Percentiles rank a stretch among this genome's conserved stretches.
phyloP scores from a whole-genome alignment of 2,888 invertebrate species.

The Amblyteles armatorius region DNA sequence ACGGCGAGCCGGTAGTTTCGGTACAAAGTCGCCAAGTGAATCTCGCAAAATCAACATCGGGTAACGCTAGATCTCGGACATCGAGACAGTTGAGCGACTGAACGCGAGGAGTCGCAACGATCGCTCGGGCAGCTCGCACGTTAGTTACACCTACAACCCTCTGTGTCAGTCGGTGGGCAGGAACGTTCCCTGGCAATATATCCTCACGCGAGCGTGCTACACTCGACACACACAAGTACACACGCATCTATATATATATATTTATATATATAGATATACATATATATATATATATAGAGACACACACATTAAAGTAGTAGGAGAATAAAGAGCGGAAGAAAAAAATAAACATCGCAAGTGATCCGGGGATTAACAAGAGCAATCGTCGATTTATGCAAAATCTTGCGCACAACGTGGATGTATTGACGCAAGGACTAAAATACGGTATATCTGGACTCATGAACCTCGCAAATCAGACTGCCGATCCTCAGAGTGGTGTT shows the following conservation, averaged over 20 bases:
- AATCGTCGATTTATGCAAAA: slow-evolving; percentile 84
- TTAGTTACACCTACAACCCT: slow-evolving; percentile 46
- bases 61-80: not conserved
- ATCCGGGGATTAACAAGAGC: slow-evolving; percentile 70
- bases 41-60: not conserved
- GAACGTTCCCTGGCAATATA: slow-evolving; percentile 69
- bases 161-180: slow-evolving; percentile 72
- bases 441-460: slow-evolving; percentile 89
- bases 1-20: not conserved
- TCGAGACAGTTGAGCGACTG: not conserved
- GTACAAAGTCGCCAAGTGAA: not conserved
- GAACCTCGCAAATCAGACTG: slow-evolving; percentile 93
- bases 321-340: slow-evolving; percentile 17
- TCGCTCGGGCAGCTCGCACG: slow-evolving; percentile 22
- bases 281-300: not conserved
- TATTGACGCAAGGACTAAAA: slow-evolving; percentile 85
- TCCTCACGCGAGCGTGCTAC: slow-evolving; percentile 44
- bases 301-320: not conserved
- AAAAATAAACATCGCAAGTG: slow-evolving; percentile 43
- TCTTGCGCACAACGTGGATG: slow-evolving; percentile 85
- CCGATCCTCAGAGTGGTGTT: slow-evolving; percentile 93
- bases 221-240: slow-evolving; percentile 32
- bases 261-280: not conserved
- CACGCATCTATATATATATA: not conserved
- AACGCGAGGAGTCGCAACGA: slow-evolving; percentile 1